A percentile compares a stretch with the other conserved stretches of the same genome.
Conservation (phyloP, 2,888 invertebrate genomes). For the Meteorus cinctellus region DNA sequence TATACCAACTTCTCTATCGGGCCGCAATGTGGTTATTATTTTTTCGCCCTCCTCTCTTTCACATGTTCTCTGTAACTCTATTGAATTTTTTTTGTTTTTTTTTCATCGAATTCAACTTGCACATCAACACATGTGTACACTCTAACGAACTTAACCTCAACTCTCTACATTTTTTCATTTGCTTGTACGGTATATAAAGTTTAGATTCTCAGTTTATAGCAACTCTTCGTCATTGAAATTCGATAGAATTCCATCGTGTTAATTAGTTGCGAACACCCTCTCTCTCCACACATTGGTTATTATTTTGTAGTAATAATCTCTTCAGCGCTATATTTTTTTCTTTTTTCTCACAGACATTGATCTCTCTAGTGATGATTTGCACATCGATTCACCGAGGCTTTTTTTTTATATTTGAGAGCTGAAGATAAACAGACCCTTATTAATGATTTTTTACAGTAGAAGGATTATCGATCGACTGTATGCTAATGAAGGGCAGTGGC, state of each 20-base stretch:
- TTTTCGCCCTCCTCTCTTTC: neutral
- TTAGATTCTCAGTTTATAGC: neutral
- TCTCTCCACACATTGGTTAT: neutral
- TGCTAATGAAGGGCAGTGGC: too few species aligned
- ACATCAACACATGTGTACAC: neutral
- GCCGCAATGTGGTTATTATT: slow-evolving; percentile 21
- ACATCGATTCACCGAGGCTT: too few species aligned
- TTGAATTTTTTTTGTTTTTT: slow-evolving; percentile 11
- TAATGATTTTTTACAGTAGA: too few species aligned
- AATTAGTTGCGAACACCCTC: neutral
- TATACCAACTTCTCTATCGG: slow-evolving; percentile 4
- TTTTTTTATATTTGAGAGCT: too few species aligned
- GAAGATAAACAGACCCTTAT: too few species aligned
- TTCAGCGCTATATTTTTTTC: neutral
- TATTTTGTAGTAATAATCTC: neutral
- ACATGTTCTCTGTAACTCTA: neutral
- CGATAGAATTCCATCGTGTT: neutral
- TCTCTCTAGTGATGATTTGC: too few species aligned
- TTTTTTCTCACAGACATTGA: too few species aligned
- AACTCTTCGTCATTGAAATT: neutral
- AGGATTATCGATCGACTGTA: too few species aligned
- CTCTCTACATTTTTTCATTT: slow-evolving; percentile 2
- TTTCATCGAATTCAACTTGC: neutral
- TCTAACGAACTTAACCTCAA: neutral
- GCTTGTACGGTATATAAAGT: neutral